Base-by-base conservation (phyloP, 2,113 vertebrate species). In the Nannobrachium achirus region DNA sequence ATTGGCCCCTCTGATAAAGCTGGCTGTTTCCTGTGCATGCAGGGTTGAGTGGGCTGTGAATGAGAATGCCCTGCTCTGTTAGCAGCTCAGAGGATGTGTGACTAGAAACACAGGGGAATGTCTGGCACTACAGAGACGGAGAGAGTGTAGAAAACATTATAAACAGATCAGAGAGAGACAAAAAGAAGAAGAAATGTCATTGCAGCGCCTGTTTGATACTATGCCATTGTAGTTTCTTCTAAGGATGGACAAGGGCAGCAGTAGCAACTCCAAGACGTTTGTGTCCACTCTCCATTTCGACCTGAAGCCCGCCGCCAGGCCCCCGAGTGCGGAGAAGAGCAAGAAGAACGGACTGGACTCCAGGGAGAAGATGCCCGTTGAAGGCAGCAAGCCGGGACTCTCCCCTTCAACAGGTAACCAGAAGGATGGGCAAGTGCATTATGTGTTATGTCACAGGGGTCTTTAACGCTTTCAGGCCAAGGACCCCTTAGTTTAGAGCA, bases 271-370 rank as follows among this genome's bases (percentile, higher is more conserved):
- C 16, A 89, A 86, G 80, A 92, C 87, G 0, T 91, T 50, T 62
- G 80, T 91, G 68, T 92, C 91, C 52, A 90, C 88, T 19, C 86
- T 91, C 41, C 84, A 62, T 7, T 6, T 93, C 53, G 76, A 63
- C 49, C 69, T 93, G 9, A 89, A 86, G 52, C 74, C 85, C 46
- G 9, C 85, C 46, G 9, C 53, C 8, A 48, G 51, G 3, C 33
- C 58, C 8, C 3, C 55, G 13, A 15, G 15, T 39, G 66, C 55
- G 18, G 48, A 20, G 25, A 73, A 3, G 55, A 52, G 58, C 56
- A 53, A 7, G 10, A 56, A 80, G 16, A 85, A 89, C 18, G 75
- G 73, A 51, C 49, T 70, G 71, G 56, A 71, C 4, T 14, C 55
- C 25, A 72, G 6, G 5, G 33, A 63, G 1, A 58, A 19, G 33